These are phyloP conservation scores for Pelochelys cantorii DNA, from an alignment of 2,797 vertebrate genomes.

Conservation along the genomic window DNA sequence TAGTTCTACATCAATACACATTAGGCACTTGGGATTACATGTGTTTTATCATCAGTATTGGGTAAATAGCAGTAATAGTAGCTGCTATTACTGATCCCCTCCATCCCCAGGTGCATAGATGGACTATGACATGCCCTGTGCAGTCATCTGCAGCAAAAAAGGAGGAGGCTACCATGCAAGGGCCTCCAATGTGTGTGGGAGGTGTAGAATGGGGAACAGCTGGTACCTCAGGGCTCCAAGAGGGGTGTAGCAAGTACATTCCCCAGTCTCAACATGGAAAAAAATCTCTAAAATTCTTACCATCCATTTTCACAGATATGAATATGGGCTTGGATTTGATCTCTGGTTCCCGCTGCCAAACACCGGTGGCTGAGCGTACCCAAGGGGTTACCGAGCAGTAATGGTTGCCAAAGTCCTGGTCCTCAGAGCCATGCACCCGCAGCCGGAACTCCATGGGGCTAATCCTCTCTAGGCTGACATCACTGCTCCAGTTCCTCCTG, in stretches of 20 bases:
- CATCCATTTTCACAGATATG: slow-evolving; percentile 91
- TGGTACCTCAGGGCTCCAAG: neutral
- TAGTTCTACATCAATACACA: neutral
- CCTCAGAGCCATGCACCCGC: slow-evolving; percentile 87
- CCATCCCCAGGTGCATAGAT: neutral
- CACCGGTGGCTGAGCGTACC: slow-evolving; percentile 86
- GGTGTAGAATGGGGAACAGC: neutral
- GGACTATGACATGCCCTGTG: neutral
- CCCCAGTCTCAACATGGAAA: neutral
- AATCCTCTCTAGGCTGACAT: slow-evolving; percentile 88
- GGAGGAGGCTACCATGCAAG: neutral
- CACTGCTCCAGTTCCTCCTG: slow-evolving; percentile 88
- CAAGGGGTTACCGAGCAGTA: slow-evolving; percentile 91
- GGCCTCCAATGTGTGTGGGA: neutral
- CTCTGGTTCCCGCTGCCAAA: slow-evolving; percentile 88
- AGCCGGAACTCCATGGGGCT: slow-evolving; percentile 84
- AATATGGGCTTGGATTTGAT: slow-evolving; percentile 87
- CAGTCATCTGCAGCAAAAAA: neutral
- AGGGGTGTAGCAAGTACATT: fast-evolving
- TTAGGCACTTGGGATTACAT: neutral
- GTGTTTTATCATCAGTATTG: neutral
- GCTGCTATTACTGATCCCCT: neutral
- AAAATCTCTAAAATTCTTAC: slow-evolving; percentile 75
- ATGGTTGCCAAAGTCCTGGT: slow-evolving; percentile 92
- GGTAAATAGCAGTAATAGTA: neutral